A percentile compares a stretch with the other conserved stretches of the same genome.
Evolutionary conservation across 2,113 vertebrate genomes (phyloP).

Genomic region (Serinus canaria): DNA sequence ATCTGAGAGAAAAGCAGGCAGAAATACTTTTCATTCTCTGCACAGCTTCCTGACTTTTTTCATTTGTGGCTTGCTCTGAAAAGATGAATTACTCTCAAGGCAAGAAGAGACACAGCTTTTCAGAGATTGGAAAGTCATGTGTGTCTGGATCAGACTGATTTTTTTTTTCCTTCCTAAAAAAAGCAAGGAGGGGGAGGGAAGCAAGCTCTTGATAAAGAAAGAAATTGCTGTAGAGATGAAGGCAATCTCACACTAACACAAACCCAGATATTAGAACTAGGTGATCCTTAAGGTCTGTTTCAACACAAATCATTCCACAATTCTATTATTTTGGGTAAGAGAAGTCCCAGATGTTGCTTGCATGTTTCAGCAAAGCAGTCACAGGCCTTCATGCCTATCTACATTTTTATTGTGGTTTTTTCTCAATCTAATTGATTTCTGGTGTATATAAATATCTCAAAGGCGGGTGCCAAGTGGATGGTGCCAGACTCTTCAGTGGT

Average conservation of each 20-base stretch:
- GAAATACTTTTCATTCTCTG: background rate
- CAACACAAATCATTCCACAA: background rate
- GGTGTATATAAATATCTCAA: background rate
- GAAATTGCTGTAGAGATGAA: background rate
- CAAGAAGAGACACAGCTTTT: background rate
- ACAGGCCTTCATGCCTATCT: background rate
- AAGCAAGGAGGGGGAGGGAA: background rate
- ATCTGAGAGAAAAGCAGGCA: background rate
- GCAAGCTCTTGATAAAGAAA: background rate
- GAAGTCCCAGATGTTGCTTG: background rate
- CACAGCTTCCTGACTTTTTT: background rate
- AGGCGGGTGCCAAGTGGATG: fast-evolving
- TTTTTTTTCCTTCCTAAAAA: background rate
- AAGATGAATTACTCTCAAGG: background rate
- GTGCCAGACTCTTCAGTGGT: background rate
- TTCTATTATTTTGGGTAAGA: background rate
- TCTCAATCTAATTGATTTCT: background rate
- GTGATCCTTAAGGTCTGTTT: background rate
- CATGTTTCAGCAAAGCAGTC: background rate
- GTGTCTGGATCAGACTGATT: background rate
- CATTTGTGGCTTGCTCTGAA: background rate
- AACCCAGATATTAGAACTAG: background rate
- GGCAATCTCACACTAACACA: background rate
- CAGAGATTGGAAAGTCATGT: background rate
- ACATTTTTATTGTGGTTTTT: background rate